Conservation (phyloP, 2,888 invertebrate genomes). For the Nyleta sp. region DNA sequence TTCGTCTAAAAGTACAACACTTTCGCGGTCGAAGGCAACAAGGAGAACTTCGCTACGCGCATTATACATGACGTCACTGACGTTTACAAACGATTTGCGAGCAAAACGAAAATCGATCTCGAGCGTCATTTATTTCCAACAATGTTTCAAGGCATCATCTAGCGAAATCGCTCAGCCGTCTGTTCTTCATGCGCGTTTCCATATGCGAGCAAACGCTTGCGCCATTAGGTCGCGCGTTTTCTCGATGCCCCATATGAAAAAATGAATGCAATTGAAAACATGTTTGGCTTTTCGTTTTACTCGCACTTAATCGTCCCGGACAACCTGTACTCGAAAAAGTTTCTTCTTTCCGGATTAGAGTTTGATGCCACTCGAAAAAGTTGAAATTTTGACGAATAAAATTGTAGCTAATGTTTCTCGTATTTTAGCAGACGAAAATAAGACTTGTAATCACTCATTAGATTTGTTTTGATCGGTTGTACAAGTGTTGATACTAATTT, state of each 20-base stretch:
- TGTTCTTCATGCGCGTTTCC: constrained; percentile 30
- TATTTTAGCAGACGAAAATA: too few species aligned
- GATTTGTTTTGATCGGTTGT: too few species aligned
- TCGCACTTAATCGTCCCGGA: background rate
- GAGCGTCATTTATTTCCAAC: constrained; percentile 56
- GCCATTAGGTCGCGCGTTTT: constrained; percentile 25
- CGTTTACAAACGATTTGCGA: constrained; percentile 62
- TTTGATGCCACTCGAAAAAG: too few species aligned
- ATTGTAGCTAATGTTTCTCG: too few species aligned
- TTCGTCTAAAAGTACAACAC: background rate
- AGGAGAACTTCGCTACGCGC: constrained; percentile 20
- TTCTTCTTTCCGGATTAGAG: too few species aligned
- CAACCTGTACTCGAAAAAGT: too few species aligned
- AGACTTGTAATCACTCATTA: too few species aligned
- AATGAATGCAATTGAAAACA: constrained; percentile 12
- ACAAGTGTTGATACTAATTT: too few species aligned
- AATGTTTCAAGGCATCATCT: constrained; percentile 47
- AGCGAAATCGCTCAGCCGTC: constrained; percentile 40
- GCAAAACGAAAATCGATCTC: constrained; percentile 64
- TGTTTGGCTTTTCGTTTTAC: background rate
- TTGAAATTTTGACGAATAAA: too few species aligned
- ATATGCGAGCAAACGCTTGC: constrained; percentile 29
- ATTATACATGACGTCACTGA: constrained; percentile 61
- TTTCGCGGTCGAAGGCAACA: constrained; percentile 34
- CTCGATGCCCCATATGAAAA: background rate